phyloP scores from a whole-genome alignment of 2,888 invertebrate genomes.

The Synergus umbraculus region DNA sequence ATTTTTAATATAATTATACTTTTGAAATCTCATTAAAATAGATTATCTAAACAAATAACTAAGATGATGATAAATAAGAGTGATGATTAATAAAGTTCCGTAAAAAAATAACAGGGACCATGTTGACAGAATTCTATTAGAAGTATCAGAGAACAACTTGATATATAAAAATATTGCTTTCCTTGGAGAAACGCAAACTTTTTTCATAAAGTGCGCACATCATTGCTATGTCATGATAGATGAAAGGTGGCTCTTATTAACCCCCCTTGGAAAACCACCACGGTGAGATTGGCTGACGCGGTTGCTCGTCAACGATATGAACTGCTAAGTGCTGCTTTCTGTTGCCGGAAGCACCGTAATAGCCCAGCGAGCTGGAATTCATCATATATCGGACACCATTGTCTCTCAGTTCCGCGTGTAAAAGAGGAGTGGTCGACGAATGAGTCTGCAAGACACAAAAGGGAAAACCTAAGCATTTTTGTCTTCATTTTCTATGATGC shows the following conservation, averaged over 20 bases:
- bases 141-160: neutral
- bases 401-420: constrained; percentile 28
- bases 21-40: neutral
- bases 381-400: constrained; percentile 37
- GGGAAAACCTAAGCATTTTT: neutral
- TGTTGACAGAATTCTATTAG: neutral
- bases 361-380: constrained; percentile 58
- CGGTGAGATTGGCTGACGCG: constrained; percentile 22
- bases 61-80: no score
- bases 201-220: constrained; percentile 14
- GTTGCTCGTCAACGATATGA: constrained; percentile 43
- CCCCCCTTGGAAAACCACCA: constrained; percentile 30
- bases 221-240: constrained; percentile 27
- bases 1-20: neutral
- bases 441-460: constrained; percentile 1
- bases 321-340: constrained; percentile 73
- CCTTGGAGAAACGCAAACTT: neutral
- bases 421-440: constrained; percentile 34
- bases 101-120: neutral
- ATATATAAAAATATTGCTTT: neutral
- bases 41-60: neutral
- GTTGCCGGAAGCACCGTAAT: constrained; percentile 74
- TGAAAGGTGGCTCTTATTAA: constrained; percentile 29
- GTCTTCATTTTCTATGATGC: neutral
- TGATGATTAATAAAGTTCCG: no score